Evolutionary conservation across 2,113 vertebrate genomes (phyloP), one percentile per base, ranked within the genome.

Genomic region (Brachionichthys hirsutus): DNA sequence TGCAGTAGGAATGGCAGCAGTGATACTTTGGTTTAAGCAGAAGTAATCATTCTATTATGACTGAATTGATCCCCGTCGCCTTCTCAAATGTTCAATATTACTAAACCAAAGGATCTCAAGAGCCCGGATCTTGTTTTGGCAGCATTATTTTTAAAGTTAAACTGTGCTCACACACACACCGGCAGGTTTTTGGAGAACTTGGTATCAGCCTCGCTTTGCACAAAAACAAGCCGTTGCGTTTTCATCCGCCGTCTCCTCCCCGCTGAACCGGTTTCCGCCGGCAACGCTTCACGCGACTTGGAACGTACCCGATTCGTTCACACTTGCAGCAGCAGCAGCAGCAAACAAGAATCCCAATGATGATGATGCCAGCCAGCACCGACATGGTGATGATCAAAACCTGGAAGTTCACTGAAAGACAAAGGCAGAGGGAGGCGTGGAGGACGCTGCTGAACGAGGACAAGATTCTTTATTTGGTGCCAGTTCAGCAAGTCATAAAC

Each of bases 361-460:
- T 38, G 57, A 98, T 35, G 6, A 82, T 0, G 13, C 93, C 94
- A 34, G 89, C 93, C 17, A 95, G 73, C 79, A 95, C 94, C 0
- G 94, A 93, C 88, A 96, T 85, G 0, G 92, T 67, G 54, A 98
- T 95, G 74, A 98, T 97, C 82, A 99, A n/a, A 14, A 92, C 88
- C 91, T 97, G 92, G 18, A 98, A 98, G 85, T 98, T 95, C 66
- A 98, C 97, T 98, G 69, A 1, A 45, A 52, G 49, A 58, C 3
- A 57, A 12, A 80, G 2, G 24, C 24, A 30, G 24, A 54, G 22
- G 5, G 43, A 9, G 1, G 34, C 8, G 24, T 30, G 24, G 5
- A 30, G 24, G 24, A 30, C 24, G 3, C 8, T 30, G 24, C 8
- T 30, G 8, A 30, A 30, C 24, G 8, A 30, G 24, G 24, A 30